Conservation (phyloP, 2,797 vertebrate species). For the Helostoma temminkii region DNA sequence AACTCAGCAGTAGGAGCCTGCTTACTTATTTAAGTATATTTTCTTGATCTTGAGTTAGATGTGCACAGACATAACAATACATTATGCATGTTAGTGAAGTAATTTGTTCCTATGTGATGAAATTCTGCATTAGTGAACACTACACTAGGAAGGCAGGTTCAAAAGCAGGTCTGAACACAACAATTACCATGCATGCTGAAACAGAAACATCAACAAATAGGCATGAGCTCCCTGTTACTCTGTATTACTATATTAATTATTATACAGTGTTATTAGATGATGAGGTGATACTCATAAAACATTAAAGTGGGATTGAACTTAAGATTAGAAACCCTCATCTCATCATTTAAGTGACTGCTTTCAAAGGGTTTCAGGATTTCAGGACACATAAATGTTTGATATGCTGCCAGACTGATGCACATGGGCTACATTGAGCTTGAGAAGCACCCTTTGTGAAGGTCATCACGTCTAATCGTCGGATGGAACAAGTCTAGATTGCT, state of each 20-base stretch:
- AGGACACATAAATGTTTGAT: slow-evolving; percentile 73
- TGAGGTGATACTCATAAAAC: slow-evolving; percentile 38
- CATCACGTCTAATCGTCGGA: slow-evolving; percentile 74
- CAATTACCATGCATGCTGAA: slow-evolving; percentile 52
- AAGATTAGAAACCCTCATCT: slow-evolving; percentile 41
- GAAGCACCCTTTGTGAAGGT: slow-evolving; percentile 69
- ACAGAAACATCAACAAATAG: slow-evolving; percentile 52
- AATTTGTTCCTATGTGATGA: slow-evolving; percentile 70
- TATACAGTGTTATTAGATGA: slow-evolving; percentile 35
- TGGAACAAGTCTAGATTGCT: slow-evolving; percentile 54
- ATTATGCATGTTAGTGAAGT: slow-evolving; percentile 74
- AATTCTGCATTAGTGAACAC: slow-evolving; percentile 66
- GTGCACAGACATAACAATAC: slow-evolving; percentile 68
- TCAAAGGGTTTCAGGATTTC: slow-evolving; percentile 61
- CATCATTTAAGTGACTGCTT: slow-evolving; percentile 53
- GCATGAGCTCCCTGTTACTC: slow-evolving; percentile 13
- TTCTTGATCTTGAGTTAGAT: slow-evolving; percentile 67
- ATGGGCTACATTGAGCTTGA: slow-evolving; percentile 46
- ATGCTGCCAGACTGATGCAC: slow-evolving; percentile 54
- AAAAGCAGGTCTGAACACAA: slow-evolving; percentile 60
- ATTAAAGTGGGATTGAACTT: slow-evolving; percentile 49
- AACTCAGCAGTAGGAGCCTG: slow-evolving; percentile 37
- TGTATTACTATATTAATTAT: slow-evolving; percentile 23
- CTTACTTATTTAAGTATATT: slow-evolving; percentile 42
- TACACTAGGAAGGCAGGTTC: slow-evolving; percentile 65